Evolutionary conservation across 2,888 invertebrate species (phyloP), one percentile per base, ranked within the genome.

Genomic region (Alsophila aescularia): DNA sequence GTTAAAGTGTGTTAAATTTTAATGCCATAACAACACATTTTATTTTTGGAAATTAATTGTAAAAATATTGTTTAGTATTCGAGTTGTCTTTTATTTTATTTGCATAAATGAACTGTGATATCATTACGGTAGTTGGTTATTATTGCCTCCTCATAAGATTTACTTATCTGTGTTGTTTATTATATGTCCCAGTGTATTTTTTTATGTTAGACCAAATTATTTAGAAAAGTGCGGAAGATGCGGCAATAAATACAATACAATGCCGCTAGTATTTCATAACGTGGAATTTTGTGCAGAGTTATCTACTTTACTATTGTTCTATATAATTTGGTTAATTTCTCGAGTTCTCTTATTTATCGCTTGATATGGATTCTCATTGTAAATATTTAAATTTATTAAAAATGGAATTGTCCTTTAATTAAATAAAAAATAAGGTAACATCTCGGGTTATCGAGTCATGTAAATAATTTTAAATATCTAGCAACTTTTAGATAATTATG

Each of bases 21-120:
- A 70, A 78, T 81, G 85, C 85, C 82, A 83, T 79, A 73, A 73
- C 70, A 73, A 72, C 69, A 72, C 67, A 65, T 73, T 74, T 69
- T 66, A 67, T 60, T 58, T 67, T 61, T 49, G 51, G 50, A 51
- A 41, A 49, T 55, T 58, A 58, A 56, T 62, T 59, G 43, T 69
- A 55, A 58, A 61, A 69, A 67, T 67, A 42, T n/a, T 70, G 72
- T 71, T 66, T 62, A 69, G 58, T 67, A 51, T 71, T 73, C 58
- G 62, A 65, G 57, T 70, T 63, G 66, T 72, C 66, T 72, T 68
- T 75, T 72, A 83, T 76, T 81, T 88, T 87, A 83, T 89, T 91
- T 90, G 90, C 90, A 90, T 91, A 91, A 90, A 90, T 87, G 87
- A 90, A 86, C 91, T 91, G 91, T 91, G 91, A 91, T 91, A 91